Evolutionary conservation across 2,113 vertebrate genomes (phyloP).

Genomic region (Numida meleagris): DNA sequence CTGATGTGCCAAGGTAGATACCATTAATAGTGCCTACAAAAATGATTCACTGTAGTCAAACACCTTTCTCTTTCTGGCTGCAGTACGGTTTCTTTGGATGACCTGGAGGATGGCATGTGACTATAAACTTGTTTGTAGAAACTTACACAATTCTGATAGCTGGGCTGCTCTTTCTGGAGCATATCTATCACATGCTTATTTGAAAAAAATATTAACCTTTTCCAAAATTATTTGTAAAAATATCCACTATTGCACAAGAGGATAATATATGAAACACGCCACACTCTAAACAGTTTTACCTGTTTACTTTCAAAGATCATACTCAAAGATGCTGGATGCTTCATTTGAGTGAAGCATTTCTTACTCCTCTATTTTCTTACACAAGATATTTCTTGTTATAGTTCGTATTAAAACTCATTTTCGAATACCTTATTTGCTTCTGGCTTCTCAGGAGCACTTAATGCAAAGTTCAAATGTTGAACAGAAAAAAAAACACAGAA

Average conservation of each 20-base stretch:
- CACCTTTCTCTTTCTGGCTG: fast-evolving
- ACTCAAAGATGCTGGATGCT: background rate
- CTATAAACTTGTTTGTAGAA: fast-evolving
- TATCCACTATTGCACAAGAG: background rate
- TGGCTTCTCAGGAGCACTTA: background rate
- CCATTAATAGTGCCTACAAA: background rate
- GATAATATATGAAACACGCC: background rate
- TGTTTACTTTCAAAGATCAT: background rate
- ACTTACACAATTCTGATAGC: background rate
- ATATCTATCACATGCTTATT: background rate
- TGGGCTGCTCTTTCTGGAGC: fast-evolving
- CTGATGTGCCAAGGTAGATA: background rate
- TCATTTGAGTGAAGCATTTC: background rate
- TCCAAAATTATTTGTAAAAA: background rate
- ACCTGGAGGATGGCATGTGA: background rate
- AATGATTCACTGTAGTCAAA: background rate
- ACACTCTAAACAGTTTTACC: background rate
- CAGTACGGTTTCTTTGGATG: background rate
- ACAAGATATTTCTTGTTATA: background rate
- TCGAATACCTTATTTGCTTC: background rate
- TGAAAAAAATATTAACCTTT: background rate
- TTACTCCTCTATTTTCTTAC: background rate
- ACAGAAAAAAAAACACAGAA: background rate
- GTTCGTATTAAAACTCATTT: background rate
- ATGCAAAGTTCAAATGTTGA: background rate